A percentile compares a stretch with the other conserved stretches of the same genome.
phyloP scores from a whole-genome alignment of 2,797 vertebrate genomes.

The Phoxinus dragarum region DNA sequence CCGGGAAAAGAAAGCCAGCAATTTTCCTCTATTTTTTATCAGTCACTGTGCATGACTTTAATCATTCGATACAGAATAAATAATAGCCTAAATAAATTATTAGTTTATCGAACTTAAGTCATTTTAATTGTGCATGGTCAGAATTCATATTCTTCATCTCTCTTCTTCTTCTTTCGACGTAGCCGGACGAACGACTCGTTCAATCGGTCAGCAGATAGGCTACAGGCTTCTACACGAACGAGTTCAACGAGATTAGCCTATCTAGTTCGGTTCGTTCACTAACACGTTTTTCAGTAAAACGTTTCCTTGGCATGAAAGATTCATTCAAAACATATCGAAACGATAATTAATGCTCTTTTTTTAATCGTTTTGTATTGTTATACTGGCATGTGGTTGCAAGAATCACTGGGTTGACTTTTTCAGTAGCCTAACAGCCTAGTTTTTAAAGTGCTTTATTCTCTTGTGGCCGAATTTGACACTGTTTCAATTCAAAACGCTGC shows the following conservation, averaged over 20 bases:
- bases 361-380: background rate
- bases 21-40: background rate
- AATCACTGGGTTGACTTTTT: background rate
- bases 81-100: too few species aligned
- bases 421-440: background rate
- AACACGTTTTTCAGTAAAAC: background rate
- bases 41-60: background rate
- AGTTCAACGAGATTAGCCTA: too few species aligned
- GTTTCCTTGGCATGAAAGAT: background rate
- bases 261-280: too few species aligned
- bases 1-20: too few species aligned
- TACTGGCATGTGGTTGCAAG: background rate
- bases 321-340: background rate
- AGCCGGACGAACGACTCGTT: too few species aligned
- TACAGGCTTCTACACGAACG: background rate
- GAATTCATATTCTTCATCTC: background rate
- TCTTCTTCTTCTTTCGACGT: background rate
- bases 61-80: background rate
- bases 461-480: background rate
- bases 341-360: background rate
- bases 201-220: background rate
- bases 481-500: background rate
- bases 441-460: slow-evolving; percentile 1
- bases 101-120: background rate
- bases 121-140: background rate